phyloP scores from a whole-genome alignment of 2,888 invertebrate genomes.

The Ischnura elegans region DNA sequence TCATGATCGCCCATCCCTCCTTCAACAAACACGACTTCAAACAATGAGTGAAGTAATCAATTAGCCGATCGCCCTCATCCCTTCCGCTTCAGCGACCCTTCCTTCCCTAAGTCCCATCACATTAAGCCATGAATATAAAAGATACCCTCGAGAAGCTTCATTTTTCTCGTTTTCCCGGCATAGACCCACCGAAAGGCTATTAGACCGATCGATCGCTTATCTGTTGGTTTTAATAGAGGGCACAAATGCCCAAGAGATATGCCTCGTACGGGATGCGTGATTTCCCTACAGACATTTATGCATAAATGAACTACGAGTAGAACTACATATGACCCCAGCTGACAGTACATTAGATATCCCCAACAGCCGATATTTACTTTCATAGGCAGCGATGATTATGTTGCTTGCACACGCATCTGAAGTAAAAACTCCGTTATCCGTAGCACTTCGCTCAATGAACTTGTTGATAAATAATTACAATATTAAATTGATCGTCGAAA shows the following conservation, averaged over 20 bases:
- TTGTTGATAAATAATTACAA: too few relatives aligned
- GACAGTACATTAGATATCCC: too few relatives aligned
- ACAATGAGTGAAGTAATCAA: conserved; percentile 60
- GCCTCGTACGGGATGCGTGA: neutral
- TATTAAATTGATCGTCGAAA: too few relatives aligned
- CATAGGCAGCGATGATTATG: too few relatives aligned
- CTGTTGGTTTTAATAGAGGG: neutral
- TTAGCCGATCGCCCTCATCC: conserved; percentile 40
- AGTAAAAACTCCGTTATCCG: too few relatives aligned
- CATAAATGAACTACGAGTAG: too few relatives aligned
- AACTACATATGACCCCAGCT: too few relatives aligned
- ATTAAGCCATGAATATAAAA: neutral
- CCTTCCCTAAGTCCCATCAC: neutral
- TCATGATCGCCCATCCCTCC: conserved; percentile 40
- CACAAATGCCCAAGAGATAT: neutral
- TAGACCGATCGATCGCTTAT: conserved; percentile 7
- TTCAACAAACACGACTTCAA: conserved; percentile 44
- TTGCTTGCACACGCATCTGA: too few relatives aligned
- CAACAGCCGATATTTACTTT: too few relatives aligned
- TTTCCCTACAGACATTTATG: too few relatives aligned
- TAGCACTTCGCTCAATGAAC: too few relatives aligned
- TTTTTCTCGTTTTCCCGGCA: neutral
- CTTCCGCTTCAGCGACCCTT: neutral
- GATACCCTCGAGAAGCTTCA: neutral
- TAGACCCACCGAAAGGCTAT: neutral